phyloP scores from a whole-genome alignment of 1,140 invertebrate species.

The Diploscapter pachys region DNA sequence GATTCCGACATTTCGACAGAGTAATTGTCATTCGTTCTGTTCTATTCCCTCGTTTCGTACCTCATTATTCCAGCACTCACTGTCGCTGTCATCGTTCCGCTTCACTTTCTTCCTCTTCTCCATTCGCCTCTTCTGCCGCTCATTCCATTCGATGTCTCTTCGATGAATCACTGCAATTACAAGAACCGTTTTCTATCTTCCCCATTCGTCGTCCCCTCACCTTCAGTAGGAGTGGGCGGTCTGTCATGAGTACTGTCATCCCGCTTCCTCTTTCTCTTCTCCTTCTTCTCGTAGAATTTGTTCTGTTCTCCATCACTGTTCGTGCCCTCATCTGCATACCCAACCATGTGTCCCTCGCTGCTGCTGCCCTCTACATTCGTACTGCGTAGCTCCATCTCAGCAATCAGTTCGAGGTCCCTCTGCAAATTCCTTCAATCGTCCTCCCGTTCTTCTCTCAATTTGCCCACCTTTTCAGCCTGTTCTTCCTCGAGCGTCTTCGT shows the following conservation, averaged over 20 bases:
- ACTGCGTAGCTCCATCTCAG: conserved; percentile 40
- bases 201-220: conserved; percentile 23
- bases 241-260: conserved; percentile 31
- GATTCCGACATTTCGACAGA: no score
- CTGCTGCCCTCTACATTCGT: conserved; percentile 8
- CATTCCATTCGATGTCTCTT: conserved; percentile 52
- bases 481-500: conserved; percentile 23
- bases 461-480: no score
- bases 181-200: conserved; percentile 9
- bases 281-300: conserved; percentile 40
- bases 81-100: conserved; percentile 39
- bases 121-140: conserved; percentile 37
- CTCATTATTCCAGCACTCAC: conserved; percentile 43
- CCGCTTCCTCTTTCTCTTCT: conserved; percentile 29
- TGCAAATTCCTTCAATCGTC: background rate
- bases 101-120: conserved; percentile 38
- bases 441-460: no score
- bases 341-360: conserved; percentile 18
- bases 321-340: conserved; percentile 8
- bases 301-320: conserved; percentile 2
- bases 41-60: background rate
- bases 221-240: conserved; percentile 48
- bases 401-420: conserved; percentile 30
- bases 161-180: conserved; percentile 46
- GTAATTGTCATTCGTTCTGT: no score